Base-by-base conservation (phyloP, 2,797 vertebrate genomes). In the Micromesistius poutassou region DNA sequence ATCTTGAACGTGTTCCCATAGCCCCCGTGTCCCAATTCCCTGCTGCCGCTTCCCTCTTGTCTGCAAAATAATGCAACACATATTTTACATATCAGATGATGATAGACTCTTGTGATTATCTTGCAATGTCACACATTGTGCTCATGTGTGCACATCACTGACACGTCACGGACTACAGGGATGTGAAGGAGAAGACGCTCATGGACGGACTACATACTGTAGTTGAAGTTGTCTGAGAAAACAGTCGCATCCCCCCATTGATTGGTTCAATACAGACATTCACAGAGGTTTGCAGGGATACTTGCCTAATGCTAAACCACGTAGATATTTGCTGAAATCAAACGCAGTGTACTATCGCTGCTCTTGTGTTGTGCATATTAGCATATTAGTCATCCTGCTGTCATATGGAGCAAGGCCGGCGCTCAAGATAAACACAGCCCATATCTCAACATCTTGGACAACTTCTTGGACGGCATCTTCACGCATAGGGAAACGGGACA, bases 11-110 rank as follows among this genome's bases (percentile, higher is more conserved):
- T 62, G 55, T 62, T 62, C 55, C 55, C 55, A 62, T 62, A 62
- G 55, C 55, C 55, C 55, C 8, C 0, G 55, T 62, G 55, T 62
- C 55, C 55, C 55, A 62, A 62, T 62, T 62, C 55, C 55, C 55
- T 25, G 22, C n/a, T 13, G 42, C 42, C 42, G 55, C 55, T 25
- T 62, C 55, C n/a, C 55, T 62, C 55, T 62, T 62, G 55, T 62
- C 55, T 62, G 55, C 55, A 62, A 62, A 62, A 62, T 62, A 62
- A 62, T 62, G n/a, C n/a, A 62, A 62, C 55, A 62, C 55, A 62
- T 62, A 62, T 62, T 62, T 62, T 62, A 62, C 55, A 62, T 62
- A 62, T 62, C n/a, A 8, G 55, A 62, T 25, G 55, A 62, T 7
- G 55, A 22, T 55, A 25, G 55, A 25, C 55, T 25, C 55, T 55